phyloP scores from a whole-genome alignment of 2,797 vertebrate species.

The Crocidura indochinensis region DNA sequence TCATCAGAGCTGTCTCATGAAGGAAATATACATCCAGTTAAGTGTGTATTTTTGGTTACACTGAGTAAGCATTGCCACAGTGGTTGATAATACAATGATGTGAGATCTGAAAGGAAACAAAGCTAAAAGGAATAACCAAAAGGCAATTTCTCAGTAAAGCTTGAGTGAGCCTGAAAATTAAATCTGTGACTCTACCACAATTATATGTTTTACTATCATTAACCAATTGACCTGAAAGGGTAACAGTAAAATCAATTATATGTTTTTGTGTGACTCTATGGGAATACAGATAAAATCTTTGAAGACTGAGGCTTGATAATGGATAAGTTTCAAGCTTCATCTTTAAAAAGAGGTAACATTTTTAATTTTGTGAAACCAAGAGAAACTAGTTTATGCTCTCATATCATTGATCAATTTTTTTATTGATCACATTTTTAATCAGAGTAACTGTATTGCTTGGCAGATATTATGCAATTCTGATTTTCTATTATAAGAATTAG shows the following conservation, averaged over 20 bases:
- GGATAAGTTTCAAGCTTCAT: slow-evolving; percentile 9
- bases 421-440: slow-evolving; percentile 8
- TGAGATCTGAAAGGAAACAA: slow-evolving; percentile 54
- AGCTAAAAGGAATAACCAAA: slow-evolving; percentile 43
- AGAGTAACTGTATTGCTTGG: background rate
- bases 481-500: slow-evolving; percentile 23
- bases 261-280: slow-evolving; percentile 50
- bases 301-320: slow-evolving; percentile 31
- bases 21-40: slow-evolving; percentile 50
- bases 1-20: slow-evolving; percentile 28
- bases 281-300: slow-evolving; percentile 52
- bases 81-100: slow-evolving; percentile 63
- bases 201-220: slow-evolving; percentile 72
- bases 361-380: background rate
- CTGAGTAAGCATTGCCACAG: background rate
- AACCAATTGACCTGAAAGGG: slow-evolving; percentile 66
- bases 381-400: background rate
- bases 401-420: background rate
- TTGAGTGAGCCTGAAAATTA: background rate
- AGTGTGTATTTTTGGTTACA: background rate
- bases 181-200: slow-evolving; percentile 29
- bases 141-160: slow-evolving; percentile 60
- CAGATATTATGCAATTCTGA: background rate
- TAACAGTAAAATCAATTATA: slow-evolving; percentile 19
- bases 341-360: background rate